Evolutionary conservation across 2,113 vertebrate genomes (phyloP), one percentile per base, ranked within the genome.

Genomic region (Micromys minutus): DNA sequence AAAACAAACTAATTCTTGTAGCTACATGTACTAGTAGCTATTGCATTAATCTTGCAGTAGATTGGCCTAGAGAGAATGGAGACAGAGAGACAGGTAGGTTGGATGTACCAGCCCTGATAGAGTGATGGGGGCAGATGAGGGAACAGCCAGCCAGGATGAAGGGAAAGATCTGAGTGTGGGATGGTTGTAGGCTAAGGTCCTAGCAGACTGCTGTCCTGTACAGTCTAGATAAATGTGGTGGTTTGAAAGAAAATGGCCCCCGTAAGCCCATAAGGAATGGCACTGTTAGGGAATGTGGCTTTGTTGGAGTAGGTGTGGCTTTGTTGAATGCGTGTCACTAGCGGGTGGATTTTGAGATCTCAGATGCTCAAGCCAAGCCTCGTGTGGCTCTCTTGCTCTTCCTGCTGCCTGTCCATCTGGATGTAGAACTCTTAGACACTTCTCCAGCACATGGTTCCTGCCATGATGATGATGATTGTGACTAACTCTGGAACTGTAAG

Each of bases 41-140:
- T 57, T 8, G 6, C n/a, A 47, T 0, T 36, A 90, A 81, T 19
- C 2, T 4, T 3, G 0, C 2, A 12, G 42, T 7, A 57, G 74
- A 65, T 1, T 1, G 5, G 10, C 65, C 22, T 47, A 0, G 55
- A 71, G 47, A 57, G 61, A 55, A 47, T 0, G 2, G 72, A 69
- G 42, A 47, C 29, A 69, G 83, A 74, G 31, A 42, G 69, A 3
- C 7, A 7, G 31, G 36, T 3, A 1, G 19, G 61, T 36, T 39
- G 13, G 5, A 4, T 2, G 24, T 7, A 16, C 55, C 47, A 11
- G 63, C n/a, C 42, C 45, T 7, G 5, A 0, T 2, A 39, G 45
- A 80, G 47, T 2, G 9, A 55, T 7, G 47, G 52, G 16, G 59
- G 10, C 7, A 81, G n/a, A 26, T 1, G 0, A 63, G 57, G 47